phyloP scores from a whole-genome alignment of 2,888 invertebrate genomes.

The Barypeithes pellucidus region DNA sequence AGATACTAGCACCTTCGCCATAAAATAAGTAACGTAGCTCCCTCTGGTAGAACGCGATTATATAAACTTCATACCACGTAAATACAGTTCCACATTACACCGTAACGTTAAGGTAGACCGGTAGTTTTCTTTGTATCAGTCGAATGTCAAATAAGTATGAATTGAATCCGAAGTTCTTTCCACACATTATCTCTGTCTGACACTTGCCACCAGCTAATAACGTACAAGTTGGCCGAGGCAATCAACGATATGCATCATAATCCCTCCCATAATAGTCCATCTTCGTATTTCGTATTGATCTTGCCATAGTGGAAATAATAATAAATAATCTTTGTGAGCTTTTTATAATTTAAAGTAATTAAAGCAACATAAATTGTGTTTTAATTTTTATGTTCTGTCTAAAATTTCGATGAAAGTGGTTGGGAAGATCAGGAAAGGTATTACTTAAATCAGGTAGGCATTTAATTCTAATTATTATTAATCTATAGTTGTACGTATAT shows the following conservation, averaged over 20 bases:
- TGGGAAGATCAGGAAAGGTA: too few relatives aligned
- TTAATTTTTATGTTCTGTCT: too few relatives aligned
- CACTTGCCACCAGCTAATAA: neutral
- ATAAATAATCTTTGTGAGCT: neutral
- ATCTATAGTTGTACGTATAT: too few relatives aligned
- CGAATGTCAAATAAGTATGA: neutral
- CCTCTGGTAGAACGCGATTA: neutral
- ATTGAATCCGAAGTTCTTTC: neutral
- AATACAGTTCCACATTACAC: neutral
- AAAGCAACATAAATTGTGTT: too few relatives aligned
- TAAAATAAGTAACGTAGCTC: neutral
- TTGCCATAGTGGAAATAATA: neutral
- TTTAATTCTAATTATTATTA: too few relatives aligned
- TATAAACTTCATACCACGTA: neutral
- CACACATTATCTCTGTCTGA: neutral
- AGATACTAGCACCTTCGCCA: too few relatives aligned
- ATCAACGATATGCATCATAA: too few relatives aligned
- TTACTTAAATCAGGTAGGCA: too few relatives aligned
- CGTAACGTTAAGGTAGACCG: neutral
- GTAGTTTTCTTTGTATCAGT: neutral
- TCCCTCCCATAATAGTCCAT: neutral
- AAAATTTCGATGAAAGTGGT: too few relatives aligned
- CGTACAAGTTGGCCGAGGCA: neutral
- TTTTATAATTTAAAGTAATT: too few relatives aligned
- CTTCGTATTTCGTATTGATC: slow-evolving; percentile 3